phyloP scores from a whole-genome alignment of 2,113 vertebrate genomes.

The Amblyornis subalaris region DNA sequence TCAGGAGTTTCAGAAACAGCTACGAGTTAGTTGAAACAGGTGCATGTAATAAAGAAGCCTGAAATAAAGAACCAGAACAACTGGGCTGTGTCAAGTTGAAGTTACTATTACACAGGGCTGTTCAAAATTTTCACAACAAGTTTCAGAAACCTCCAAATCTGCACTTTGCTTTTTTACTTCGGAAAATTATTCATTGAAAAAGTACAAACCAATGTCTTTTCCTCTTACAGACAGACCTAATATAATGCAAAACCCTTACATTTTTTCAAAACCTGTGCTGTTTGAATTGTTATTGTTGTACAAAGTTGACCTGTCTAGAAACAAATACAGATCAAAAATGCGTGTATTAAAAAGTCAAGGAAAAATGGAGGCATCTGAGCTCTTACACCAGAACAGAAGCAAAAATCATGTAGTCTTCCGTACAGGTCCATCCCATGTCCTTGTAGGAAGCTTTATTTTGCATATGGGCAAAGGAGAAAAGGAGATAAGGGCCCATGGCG shows the following conservation, averaged over 20 bases:
- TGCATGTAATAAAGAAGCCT: constrained; percentile 70
- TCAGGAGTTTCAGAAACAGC: constrained; percentile 55
- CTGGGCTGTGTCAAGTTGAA: constrained; percentile 61
- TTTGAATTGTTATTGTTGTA: background rate
- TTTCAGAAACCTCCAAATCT: constrained; percentile 21
- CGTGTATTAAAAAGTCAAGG: background rate
- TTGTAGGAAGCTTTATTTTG: background rate
- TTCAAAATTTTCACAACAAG: constrained; percentile 20
- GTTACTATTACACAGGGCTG: constrained; percentile 33
- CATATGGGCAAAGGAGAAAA: background rate
- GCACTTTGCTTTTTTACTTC: background rate
- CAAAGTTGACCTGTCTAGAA: background rate
- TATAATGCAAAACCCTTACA: background rate
- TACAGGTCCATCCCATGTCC: background rate
- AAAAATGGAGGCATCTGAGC: background rate
- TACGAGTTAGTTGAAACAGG: constrained; percentile 62
- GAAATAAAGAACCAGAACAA: constrained; percentile 67
- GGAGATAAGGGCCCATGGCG: background rate
- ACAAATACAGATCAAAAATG: background rate
- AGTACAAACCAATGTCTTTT: background rate
- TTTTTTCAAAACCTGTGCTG: background rate
- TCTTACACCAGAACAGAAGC: background rate
- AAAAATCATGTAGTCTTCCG: background rate
- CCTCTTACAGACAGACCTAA: background rate
- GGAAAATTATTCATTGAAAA: background rate